Conservation (phyloP, 2,888 invertebrate species). For the Marasmarcha lunaedactyla region DNA sequence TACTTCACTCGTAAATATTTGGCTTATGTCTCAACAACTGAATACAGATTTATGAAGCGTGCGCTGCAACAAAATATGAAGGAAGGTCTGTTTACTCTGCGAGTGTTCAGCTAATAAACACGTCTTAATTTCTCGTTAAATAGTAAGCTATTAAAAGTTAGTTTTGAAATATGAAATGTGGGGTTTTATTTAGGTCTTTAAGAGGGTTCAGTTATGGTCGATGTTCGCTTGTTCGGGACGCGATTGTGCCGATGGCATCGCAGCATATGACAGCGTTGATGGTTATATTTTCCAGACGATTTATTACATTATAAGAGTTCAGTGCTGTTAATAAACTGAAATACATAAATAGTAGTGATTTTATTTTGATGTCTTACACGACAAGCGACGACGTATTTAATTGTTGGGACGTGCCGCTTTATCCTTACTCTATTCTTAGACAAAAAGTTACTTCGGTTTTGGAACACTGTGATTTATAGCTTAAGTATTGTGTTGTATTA, state of each 20-base stretch:
- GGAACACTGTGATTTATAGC: slow-evolving; percentile 18
- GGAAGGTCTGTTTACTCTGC: slow-evolving; percentile 54
- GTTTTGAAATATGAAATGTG: slow-evolving; percentile 64
- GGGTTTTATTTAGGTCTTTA: slow-evolving; percentile 58
- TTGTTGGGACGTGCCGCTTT: slow-evolving; percentile 50
- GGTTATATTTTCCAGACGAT: slow-evolving; percentile 69
- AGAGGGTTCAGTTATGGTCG: slow-evolving; percentile 51
- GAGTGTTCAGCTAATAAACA: slow-evolving; percentile 61
- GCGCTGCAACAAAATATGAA: slow-evolving; percentile 43
- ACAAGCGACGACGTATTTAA: slow-evolving; percentile 62
- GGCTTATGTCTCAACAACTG: slow-evolving; percentile 12
- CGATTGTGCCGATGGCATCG: slow-evolving; percentile 14
- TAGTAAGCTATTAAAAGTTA: slow-evolving; percentile 66
- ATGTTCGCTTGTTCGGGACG: slow-evolving; percentile 20
- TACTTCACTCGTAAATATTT: background rate
- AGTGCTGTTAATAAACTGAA: slow-evolving; percentile 58
- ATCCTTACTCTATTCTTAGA: slow-evolving; percentile 49
- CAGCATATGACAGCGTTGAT: slow-evolving; percentile 60
- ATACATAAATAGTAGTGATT: slow-evolving; percentile 66
- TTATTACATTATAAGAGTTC: slow-evolving; percentile 66
- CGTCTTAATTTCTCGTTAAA: slow-evolving; percentile 64
- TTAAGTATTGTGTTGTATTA: too few species aligned
- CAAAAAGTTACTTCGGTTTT: slow-evolving; percentile 20
- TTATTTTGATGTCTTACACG: slow-evolving; percentile 68
- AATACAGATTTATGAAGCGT: slow-evolving; percentile 44